Evolutionary conservation across 2,888 invertebrate genomes (phyloP), one percentile per base, ranked within the genome.

Genomic region (Polietes domitor): DNA sequence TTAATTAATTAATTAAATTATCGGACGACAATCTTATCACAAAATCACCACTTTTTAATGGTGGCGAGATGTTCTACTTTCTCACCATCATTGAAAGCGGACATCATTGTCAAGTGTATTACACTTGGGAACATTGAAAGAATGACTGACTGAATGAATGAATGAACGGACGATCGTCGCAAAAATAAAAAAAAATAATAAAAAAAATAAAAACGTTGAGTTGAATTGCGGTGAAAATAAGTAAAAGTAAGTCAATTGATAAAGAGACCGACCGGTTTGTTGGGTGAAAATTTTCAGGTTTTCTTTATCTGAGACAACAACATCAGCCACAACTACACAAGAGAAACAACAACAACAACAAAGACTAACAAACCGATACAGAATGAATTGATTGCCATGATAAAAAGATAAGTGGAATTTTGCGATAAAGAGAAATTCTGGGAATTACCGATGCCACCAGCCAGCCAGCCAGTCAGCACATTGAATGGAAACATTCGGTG

Each of bases 221-320:
- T 15, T 53, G 17, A 17, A 32, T 32, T 28, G 58, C 58, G 41
- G 65, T 65, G 65, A 65, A 65, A 65, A 65, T 65, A 65, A 65
- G 80, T 80, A 83, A 83, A 83, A 83, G 77, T 80, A 80, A 77
- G 74, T 26, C 71, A 77, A 71, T 83, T 80, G 77, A 77, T 77
- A 47, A 17, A 72, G 77, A n/a, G n/a, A n/a, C n/a, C n/a, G n/a
- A 80, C 77, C 77, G 71, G 83, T 78, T 65, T 80, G 37, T 26
- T n/a, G 32, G 55, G 55, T 72, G 72, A 72, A 72, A 72, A 50
- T 53, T 53, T 73, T 15, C 50, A 50, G 17, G 50, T 70, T 58
- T 58, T 58, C 26, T 15, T 58, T 70, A 26, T 15, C n/a, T 6
- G 58, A 1, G 15, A 19, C 10, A 21, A 41, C n/a, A n/a, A n/a